These are phyloP conservation scores for Bubo scandiacus DNA, from an alignment of 2,113 vertebrate species.

Conservation along the genomic window DNA sequence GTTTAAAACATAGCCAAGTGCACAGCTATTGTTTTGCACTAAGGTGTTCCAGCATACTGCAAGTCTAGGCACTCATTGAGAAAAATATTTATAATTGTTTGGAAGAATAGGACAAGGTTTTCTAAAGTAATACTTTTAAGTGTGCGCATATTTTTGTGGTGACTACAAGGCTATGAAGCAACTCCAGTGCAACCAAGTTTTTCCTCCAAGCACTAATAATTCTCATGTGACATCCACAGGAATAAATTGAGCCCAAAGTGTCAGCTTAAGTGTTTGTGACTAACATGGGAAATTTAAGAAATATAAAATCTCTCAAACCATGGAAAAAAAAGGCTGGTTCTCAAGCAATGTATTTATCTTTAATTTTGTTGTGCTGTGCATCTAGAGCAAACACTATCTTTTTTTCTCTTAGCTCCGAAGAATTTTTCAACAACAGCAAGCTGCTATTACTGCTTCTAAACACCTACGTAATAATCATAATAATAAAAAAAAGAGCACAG, in stretches of 20 bases:
- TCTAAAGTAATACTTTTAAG: background rate
- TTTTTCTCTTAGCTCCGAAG: background rate
- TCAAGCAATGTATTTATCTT: background rate
- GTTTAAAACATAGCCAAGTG: background rate
- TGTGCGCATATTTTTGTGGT: background rate
- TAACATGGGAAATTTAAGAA: slow-evolving; percentile 32
- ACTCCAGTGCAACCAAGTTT: background rate
- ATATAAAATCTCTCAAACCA: background rate
- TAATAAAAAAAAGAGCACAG: background rate
- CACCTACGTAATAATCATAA: background rate
- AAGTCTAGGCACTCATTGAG: background rate
- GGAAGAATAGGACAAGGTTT: background rate
- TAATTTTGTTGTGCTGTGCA: slow-evolving; percentile 1
- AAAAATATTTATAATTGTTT: slow-evolving; percentile 5
- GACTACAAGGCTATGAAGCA: background rate
- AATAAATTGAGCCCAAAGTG: background rate
- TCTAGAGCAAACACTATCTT: background rate
- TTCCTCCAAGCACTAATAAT: background rate
- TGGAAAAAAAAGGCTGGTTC: background rate
- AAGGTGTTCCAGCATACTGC: background rate
- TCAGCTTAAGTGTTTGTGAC: slow-evolving; percentile 32
- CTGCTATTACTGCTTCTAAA: background rate
- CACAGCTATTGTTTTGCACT: background rate
- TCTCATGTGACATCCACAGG: background rate
- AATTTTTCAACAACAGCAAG: background rate